Evolutionary conservation across 2,888 invertebrate species (phyloP).

Genomic region (Cylindroiulus punctatus): DNA sequence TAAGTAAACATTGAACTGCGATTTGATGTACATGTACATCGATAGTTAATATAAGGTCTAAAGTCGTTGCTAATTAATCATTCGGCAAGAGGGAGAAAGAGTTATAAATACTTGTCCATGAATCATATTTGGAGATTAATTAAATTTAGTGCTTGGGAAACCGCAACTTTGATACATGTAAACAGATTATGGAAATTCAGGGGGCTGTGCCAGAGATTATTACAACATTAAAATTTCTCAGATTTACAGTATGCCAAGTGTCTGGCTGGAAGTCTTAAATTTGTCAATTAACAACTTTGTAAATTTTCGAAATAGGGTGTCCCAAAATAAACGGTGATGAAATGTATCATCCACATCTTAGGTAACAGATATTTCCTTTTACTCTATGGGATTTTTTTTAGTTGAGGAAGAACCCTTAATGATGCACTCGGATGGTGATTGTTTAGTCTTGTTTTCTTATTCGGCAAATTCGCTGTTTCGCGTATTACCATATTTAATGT

Average conservation of each 20-base stretch:
- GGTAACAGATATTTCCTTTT: no score
- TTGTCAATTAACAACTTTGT: not conserved
- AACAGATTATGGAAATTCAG: not conserved
- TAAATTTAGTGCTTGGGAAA: not conserved
- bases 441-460: not conserved
- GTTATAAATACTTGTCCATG: not conserved
- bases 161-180: not conserved
- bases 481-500: not conserved
- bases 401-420: no score
- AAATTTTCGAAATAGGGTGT: no score
- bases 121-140: not conserved
- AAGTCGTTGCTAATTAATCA: not conserved
- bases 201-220: not conserved
- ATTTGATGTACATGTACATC: not conserved
- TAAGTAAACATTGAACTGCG: constrained; percentile 1
- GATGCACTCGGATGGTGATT: no score
- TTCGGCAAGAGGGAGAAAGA: not conserved
- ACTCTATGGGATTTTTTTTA: no score
- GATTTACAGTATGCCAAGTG: no score
- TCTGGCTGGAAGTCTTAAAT: not conserved
- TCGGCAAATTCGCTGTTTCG: not conserved
- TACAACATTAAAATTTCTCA: not conserved
- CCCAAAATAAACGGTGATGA: no score
- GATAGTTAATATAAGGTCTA: not conserved
- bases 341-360: no score